Percentiles rank a stretch among this genome's conserved stretches.
These are phyloP conservation scores for Prolemur simus DNA, from an alignment of 2,113 vertebrate genomes.

Conservation along the genomic window DNA sequence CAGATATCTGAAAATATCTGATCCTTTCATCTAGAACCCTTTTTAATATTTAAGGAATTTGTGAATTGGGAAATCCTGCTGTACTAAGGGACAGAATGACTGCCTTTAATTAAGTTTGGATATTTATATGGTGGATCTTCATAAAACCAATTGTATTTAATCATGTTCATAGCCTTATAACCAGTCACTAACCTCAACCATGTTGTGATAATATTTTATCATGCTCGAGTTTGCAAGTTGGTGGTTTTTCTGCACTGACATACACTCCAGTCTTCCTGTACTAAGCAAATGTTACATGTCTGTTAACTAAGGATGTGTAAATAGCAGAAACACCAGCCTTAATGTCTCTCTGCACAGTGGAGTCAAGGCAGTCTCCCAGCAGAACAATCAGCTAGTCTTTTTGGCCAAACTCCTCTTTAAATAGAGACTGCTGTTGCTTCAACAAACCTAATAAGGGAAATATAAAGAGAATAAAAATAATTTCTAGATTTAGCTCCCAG, in stretches of 20 bases:
- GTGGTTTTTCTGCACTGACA: neutral
- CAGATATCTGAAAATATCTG: neutral
- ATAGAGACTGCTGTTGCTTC: neutral
- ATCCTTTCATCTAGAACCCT: neutral
- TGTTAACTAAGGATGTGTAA: neutral
- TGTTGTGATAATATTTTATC: neutral
- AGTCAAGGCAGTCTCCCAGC: conserved; percentile 8
- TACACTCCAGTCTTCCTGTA: neutral
- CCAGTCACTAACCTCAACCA: neutral
- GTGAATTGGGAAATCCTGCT: neutral
- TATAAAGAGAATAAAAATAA: neutral
- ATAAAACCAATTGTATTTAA: neutral
- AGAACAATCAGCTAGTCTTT: conserved; percentile 5
- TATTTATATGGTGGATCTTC: neutral
- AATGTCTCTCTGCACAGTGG: neutral
- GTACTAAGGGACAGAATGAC: neutral
- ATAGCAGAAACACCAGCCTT: neutral
- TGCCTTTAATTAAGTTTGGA: neutral
- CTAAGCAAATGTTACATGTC: neutral
- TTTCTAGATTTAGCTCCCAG: conserved; percentile 27
- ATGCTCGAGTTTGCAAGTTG: neutral
- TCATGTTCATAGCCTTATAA: neutral
- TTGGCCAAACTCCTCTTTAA: conserved; percentile 19
- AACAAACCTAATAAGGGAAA: neutral
- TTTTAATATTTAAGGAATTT: conserved; percentile 22